Conservation (phyloP, 2,113 vertebrate genomes). For the Acanthisitta chloris region DNA sequence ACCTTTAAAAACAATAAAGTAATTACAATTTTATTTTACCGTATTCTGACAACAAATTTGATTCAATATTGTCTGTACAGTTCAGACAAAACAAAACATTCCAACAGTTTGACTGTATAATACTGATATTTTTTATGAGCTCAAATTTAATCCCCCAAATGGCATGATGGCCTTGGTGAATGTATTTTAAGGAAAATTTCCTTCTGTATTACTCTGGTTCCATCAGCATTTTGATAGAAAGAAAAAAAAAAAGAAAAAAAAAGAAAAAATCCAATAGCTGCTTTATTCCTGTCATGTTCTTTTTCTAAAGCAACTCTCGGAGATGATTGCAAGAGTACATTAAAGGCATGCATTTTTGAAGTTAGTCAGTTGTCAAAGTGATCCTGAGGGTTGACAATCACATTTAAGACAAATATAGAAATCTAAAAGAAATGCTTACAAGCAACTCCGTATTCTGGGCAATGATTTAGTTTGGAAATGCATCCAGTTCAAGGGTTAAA, state of each 20-base stretch:
- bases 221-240: conserved; percentile 17
- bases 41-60: conserved; percentile 66
- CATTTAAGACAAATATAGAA: conserved; percentile 49
- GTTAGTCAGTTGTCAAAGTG: conserved; percentile 47
- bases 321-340: conserved; percentile 54
- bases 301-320: conserved; percentile 10
- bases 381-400: conserved; percentile 49
- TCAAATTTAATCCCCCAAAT: conserved; percentile 55
- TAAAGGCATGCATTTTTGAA: conserved; percentile 55
- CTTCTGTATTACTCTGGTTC: not conserved
- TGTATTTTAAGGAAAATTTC: conserved; percentile 49
- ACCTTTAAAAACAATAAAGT: conserved; percentile 71
- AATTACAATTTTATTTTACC: conserved; percentile 72
- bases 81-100: conserved; percentile 60
- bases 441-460: not conserved
- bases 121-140: conserved; percentile 43
- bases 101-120: conserved; percentile 34
- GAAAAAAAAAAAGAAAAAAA: not conserved
- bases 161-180: conserved; percentile 19
- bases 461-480: conserved; percentile 52
- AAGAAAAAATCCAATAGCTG: not conserved
- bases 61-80: conserved; percentile 41
- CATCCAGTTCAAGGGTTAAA: conserved; percentile 73
- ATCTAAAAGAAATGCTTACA: conserved; percentile 45
- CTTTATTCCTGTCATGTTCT: conserved; percentile 47